These are phyloP conservation scores for Aeoliscus strigatus DNA, from an alignment of 2,797 vertebrate genomes.

Conservation along the genomic window DNA sequence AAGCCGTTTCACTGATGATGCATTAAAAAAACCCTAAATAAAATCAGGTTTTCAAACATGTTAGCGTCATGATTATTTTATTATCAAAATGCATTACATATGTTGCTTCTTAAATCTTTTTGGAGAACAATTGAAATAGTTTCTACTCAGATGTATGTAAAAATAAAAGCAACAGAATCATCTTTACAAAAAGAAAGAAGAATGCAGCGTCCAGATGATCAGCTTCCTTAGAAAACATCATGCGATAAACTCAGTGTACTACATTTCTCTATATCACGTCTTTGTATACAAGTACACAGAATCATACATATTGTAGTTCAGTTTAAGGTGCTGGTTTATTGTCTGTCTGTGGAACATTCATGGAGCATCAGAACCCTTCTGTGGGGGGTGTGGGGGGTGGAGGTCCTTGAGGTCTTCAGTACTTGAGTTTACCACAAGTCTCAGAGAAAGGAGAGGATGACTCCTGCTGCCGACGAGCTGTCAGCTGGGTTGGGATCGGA, in stretches of 20 bases:
- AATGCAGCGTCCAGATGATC: conserved; percentile 45
- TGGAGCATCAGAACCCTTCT: conserved; percentile 64
- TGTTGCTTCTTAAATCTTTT: conserved; percentile 70
- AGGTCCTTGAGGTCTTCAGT: conserved; percentile 31
- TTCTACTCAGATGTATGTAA: conserved; percentile 87
- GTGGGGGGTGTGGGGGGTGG: conserved; percentile 23
- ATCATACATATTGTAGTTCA: conserved; percentile 64
- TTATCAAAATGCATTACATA: conserved; percentile 99
- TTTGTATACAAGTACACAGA: conserved; percentile 74
- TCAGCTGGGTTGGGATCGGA: conserved; percentile 38
- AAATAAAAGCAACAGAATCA: conserved; percentile 71
- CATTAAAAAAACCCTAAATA: too few species aligned
- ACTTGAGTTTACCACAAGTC: conserved; percentile 14
- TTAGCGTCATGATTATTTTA: conserved; percentile 95
- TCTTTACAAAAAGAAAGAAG: conserved; percentile 52
- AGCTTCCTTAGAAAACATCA: conserved; percentile 56
- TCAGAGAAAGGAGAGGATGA: conserved; percentile 14
- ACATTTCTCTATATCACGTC: conserved; percentile 74
- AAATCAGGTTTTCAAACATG: conserved; percentile 64
- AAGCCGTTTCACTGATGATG: too few species aligned
- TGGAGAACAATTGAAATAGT: conserved; percentile 85
- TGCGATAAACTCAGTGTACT: conserved; percentile 75
- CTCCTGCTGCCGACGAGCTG: conserved; percentile 29
- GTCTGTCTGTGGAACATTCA: conserved; percentile 71
- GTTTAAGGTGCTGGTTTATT: conserved; percentile 79